Conservation (phyloP, 2,888 invertebrate genomes). For the Dinocampus coccinellae region DNA sequence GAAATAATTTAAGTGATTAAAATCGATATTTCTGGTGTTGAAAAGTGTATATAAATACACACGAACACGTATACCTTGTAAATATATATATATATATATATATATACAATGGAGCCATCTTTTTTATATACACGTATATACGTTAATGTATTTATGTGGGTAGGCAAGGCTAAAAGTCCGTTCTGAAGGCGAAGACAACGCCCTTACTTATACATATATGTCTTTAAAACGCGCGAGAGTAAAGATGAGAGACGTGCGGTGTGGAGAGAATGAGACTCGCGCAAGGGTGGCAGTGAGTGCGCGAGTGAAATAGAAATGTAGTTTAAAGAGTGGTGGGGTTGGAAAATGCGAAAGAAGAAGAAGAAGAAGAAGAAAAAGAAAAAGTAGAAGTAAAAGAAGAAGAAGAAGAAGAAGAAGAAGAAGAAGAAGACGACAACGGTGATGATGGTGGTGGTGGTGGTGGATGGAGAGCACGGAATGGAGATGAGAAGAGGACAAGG, state of each 20-base stretch:
- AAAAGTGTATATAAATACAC: neutral
- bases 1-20: conserved; percentile 8
- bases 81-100: neutral
- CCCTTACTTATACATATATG: conserved; percentile 61
- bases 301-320: conserved; percentile 23
- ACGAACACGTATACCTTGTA: neutral
- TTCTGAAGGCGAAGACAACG: conserved; percentile 65
- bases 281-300: conserved; percentile 35
- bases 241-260: conserved; percentile 41
- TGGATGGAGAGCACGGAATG: conserved; percentile 46
- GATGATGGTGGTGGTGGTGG: too few species aligned
- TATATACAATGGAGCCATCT: neutral
- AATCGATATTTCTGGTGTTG: neutral
- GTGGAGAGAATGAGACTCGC: conserved; percentile 36
- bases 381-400: conserved; percentile 40
- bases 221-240: conserved; percentile 36
- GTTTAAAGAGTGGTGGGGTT: conserved; percentile 25
- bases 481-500: conserved; percentile 47
- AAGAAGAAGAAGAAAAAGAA: conserved; percentile 32
- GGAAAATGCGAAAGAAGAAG: conserved; percentile 9
- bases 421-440: conserved; percentile 38
- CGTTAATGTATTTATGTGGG: conserved; percentile 12
- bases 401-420: conserved; percentile 28
- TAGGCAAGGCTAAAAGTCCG: conserved; percentile 38
- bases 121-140: neutral